phyloP scores from a whole-genome alignment of 2,888 invertebrate genomes.

The Folsomia manolachei region DNA sequence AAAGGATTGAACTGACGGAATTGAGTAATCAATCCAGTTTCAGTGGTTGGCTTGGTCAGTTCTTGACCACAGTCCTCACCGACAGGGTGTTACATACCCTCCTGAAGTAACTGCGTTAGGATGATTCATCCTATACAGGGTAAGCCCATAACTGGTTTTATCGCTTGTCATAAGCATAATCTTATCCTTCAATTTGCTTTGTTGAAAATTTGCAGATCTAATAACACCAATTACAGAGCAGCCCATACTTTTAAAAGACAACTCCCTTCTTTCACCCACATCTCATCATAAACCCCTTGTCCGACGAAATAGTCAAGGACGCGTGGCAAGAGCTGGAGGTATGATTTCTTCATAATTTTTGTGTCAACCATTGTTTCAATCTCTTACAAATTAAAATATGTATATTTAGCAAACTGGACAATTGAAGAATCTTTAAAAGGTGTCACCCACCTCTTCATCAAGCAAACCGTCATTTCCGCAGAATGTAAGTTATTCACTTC shows the following conservation, averaged over 20 bases:
- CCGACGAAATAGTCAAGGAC: slow-evolving; percentile 1
- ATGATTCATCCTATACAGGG: neutral
- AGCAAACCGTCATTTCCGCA: slow-evolving; percentile 38
- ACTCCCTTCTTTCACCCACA: neutral
- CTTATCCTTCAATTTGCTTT: neutral
- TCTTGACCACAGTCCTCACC: neutral
- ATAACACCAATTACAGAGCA: slow-evolving; percentile 7
- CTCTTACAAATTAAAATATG: neutral
- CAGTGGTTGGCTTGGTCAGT: neutral
- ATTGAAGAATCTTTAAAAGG: slow-evolving; percentile 24
- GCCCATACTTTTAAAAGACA: neutral
- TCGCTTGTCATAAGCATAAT: neutral
- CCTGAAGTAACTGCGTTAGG: too few species aligned
- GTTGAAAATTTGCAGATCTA: neutral
- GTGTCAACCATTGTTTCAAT: neutral
- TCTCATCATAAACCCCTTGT: neutral
- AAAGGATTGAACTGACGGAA: neutral
- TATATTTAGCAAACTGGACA: neutral
- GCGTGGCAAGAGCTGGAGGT: slow-evolving; percentile 12
- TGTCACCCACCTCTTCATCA: slow-evolving; percentile 41
- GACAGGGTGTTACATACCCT: too few species aligned
- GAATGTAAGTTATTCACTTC: slow-evolving; percentile 32
- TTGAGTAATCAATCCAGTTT: neutral
- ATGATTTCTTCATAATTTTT: neutral
- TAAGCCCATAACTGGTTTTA: neutral